phyloP scores from a whole-genome alignment of 2,888 invertebrate genomes.

The Pollenia labialis region DNA sequence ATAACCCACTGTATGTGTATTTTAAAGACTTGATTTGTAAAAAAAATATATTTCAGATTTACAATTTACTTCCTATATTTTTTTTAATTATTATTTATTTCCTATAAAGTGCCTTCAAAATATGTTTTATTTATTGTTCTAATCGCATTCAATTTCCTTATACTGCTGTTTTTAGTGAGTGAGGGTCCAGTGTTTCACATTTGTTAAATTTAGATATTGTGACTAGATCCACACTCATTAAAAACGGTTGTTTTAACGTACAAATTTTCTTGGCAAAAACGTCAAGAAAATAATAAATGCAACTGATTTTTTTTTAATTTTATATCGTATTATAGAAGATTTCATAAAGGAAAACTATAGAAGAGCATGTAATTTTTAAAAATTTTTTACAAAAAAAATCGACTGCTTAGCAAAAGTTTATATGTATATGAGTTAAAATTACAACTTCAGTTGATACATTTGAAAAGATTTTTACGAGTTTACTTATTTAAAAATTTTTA shows the following conservation, averaged over 20 bases:
- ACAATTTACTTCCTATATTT: background rate
- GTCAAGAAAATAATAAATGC: no score
- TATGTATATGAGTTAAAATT: background rate
- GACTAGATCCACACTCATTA: slow-evolving; percentile 85
- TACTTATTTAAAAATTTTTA: no score
- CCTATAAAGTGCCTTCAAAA: slow-evolving; percentile 23
- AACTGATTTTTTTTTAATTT: no score
- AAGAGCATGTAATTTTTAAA: background rate
- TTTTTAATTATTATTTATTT: slow-evolving; percentile 29
- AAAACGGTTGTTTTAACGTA: slow-evolving; percentile 82
- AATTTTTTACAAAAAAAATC: no score
- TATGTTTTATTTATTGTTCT: slow-evolving; percentile 6
- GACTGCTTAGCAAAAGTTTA: no score
- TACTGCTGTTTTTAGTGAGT: slow-evolving; percentile 84
- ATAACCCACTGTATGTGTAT: slow-evolving; percentile 30
- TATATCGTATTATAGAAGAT: background rate
- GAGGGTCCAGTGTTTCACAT: slow-evolving; percentile 85
- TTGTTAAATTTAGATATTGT: slow-evolving; percentile 80
- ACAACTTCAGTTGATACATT: no score
- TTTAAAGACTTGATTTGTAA: slow-evolving; percentile 4
- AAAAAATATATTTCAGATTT: background rate
- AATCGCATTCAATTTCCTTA: slow-evolving; percentile 19
- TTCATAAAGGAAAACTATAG: slow-evolving; percentile 24
- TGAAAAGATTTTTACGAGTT: no score
- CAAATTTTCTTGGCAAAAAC: background rate